Evolutionary conservation across 1,140 invertebrate genomes (phyloP).

Genomic region (Anoplolepis gracilipes): DNA sequence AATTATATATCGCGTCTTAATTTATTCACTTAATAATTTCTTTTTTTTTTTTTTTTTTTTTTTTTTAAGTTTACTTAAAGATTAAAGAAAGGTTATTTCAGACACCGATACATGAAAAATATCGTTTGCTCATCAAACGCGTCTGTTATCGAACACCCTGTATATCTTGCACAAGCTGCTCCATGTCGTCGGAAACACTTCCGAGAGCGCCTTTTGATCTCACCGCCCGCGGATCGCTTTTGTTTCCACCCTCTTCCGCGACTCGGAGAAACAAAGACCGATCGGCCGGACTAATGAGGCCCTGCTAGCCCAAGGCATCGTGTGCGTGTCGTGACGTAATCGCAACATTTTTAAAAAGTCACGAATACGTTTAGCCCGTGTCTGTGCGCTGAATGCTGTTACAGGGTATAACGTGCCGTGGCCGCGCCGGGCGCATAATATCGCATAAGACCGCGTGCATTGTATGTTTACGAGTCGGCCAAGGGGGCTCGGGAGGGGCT

Average conservation of each 20-base stretch:
- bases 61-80: no score
- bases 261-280: constrained; percentile 67
- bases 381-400: constrained; percentile 77
- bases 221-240: constrained; percentile 66
- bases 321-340: constrained; percentile 80
- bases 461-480: constrained; percentile 77
- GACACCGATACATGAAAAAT: not conserved
- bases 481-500: constrained; percentile 56
- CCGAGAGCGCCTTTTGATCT: constrained; percentile 76
- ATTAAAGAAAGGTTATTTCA: not conserved
- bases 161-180: not conserved
- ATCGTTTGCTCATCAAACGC: not conserved
- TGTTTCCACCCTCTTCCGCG: constrained; percentile 51
- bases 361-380: constrained; percentile 79
- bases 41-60: no score
- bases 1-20: not conserved
- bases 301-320: constrained; percentile 22
- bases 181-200: constrained; percentile 41
- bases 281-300: constrained; percentile 72
- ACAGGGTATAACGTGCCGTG: constrained; percentile 79
- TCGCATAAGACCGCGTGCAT: constrained; percentile 73
- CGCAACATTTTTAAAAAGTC: constrained; percentile 83
- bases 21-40: not conserved
- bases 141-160: not conserved
- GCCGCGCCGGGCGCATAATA: constrained; percentile 74